A percentile compares a stretch with the other conserved stretches of the same genome.
Conservation (phyloP, 2,113 vertebrate genomes). For the Lophura nycthemera region DNA sequence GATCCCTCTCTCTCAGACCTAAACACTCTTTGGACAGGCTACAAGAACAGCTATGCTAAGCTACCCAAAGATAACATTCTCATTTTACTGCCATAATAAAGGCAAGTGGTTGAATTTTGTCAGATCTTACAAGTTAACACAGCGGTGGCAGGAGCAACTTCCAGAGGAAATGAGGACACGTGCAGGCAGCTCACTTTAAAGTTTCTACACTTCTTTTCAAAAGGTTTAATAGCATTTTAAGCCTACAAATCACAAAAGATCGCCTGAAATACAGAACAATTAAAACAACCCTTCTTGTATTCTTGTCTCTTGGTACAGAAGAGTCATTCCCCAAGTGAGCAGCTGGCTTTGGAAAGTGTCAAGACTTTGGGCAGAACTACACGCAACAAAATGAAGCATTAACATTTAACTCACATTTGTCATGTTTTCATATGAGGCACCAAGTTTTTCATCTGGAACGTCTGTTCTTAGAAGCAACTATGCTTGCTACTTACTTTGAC, state of each 20-base stretch:
- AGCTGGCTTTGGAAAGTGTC: neutral
- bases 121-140: neutral
- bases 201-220: conserved; percentile 10
- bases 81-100: neutral
- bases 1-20: neutral
- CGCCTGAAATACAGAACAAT: conserved; percentile 1
- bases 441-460: neutral
- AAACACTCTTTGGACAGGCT: neutral
- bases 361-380: neutral
- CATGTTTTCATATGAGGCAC: neutral
- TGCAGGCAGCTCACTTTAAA: neutral
- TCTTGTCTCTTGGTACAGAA: neutral
- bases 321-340: neutral
- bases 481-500: conserved; percentile 21
- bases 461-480: neutral
- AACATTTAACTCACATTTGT: neutral
- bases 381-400: neutral
- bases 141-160: neutral
- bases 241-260: neutral
- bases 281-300: neutral
- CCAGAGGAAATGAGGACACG: conserved; percentile 6
- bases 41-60: neutral
- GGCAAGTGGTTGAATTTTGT: neutral
- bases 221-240: conserved; percentile 46
- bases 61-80: neutral